Conservation (phyloP, 2,113 vertebrate genomes). For the Festucalex cinctus region DNA sequence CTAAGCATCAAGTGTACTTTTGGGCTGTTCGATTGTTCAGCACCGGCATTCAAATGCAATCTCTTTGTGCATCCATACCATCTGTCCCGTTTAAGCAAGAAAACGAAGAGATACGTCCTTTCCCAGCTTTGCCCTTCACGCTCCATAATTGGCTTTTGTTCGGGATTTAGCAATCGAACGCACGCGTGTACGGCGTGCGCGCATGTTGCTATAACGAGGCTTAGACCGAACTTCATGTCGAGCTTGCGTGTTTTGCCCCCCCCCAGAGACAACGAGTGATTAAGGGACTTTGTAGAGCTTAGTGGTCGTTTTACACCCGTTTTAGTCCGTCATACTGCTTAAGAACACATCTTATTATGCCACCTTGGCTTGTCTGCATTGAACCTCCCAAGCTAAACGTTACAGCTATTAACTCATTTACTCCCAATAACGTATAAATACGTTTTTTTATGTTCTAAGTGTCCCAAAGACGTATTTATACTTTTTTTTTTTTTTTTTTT, state of each 20-base stretch:
- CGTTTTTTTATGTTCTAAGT: no score
- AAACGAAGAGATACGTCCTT: conserved; percentile 18
- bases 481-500: no score
- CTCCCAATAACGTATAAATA: no score
- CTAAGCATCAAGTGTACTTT: no score
- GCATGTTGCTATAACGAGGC: conserved; percentile 5
- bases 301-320: conserved; percentile 25
- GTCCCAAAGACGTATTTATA: no score
- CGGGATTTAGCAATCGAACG: background rate
- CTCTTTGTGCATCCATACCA: conserved; percentile 23
- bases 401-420: background rate
- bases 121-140: conserved; percentile 18
- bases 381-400: background rate
- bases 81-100: no score
- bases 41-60: background rate
- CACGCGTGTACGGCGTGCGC: background rate
- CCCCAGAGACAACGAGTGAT: conserved; percentile 42
- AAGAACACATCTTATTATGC: background rate
- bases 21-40: no score
- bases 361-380: background rate
- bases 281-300: conserved; percentile 52
- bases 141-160: conserved; percentile 19
- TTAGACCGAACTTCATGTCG: conserved; percentile 22
- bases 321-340: background rate
- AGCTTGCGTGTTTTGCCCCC: conserved; percentile 45